Evolutionary conservation across 2,113 vertebrate species (phyloP).

Genomic region (Dinomys branickii): DNA sequence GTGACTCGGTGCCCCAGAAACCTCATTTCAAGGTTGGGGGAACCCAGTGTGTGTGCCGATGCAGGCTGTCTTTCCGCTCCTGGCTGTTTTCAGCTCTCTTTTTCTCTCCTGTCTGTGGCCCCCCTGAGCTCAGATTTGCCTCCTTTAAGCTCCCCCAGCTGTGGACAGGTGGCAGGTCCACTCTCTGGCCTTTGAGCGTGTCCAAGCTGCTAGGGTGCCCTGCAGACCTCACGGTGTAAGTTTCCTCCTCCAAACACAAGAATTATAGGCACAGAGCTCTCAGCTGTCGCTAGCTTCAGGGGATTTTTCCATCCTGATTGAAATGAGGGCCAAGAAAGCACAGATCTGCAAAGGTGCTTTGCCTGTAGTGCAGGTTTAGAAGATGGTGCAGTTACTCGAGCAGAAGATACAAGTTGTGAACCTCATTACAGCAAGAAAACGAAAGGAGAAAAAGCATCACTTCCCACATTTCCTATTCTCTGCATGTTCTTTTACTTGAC

Average conservation of each 20-base stretch:
- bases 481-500: no score
- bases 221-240: slow-evolving; percentile 16
- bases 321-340: slow-evolving; percentile 26
- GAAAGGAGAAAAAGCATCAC: not conserved
- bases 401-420: not conserved
- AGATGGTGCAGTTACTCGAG: not conserved
- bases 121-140: not conserved
- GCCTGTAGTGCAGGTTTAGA: not conserved
- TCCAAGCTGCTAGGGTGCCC: not conserved
- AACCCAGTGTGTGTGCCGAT: not conserved
- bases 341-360: not conserved
- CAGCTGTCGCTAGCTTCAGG: slow-evolving; percentile 68
- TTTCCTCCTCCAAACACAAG: slow-evolving; percentile 46
- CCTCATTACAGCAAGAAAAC: slow-evolving; percentile 11
- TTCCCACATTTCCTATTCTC: no score
- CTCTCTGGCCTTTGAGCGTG: not conserved
- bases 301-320: slow-evolving; percentile 67
- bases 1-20: not conserved
- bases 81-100: not conserved
- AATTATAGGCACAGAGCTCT: slow-evolving; percentile 61
- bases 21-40: not conserved
- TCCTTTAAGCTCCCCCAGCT: not conserved
- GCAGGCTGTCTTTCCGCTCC: not conserved
- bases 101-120: no score
- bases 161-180: not conserved